These are phyloP conservation scores for Oncorhynchus nerka DNA, from an alignment of 2,113 vertebrate species.

Conservation along the genomic window DNA sequence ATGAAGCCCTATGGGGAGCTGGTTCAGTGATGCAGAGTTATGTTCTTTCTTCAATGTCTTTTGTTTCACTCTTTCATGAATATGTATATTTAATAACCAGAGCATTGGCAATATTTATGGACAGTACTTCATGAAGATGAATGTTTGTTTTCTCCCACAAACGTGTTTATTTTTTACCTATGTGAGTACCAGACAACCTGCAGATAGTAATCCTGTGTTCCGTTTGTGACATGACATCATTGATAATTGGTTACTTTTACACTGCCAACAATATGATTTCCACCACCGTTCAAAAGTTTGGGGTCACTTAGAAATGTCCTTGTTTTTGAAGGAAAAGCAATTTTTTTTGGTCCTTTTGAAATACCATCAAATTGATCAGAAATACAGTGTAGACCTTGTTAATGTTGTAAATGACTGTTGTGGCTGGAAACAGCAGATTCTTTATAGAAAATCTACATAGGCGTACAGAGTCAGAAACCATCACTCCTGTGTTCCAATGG, in stretches of 20 bases:
- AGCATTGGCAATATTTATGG: conserved; percentile 59
- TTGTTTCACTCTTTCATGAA: not conserved
- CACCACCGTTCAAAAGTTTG: too few species aligned
- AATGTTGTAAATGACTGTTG: too few species aligned
- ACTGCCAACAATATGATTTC: conserved; percentile 67
- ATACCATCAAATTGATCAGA: too few species aligned
- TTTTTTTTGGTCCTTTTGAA: too few species aligned
- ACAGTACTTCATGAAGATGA: conserved; percentile 60
- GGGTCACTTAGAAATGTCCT: too few species aligned
- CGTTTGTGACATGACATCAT: not conserved
- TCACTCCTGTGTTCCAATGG: too few species aligned
- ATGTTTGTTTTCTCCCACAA: not conserved
- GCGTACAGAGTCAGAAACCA: too few species aligned
- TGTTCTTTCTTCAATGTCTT: not conserved
- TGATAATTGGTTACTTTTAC: conserved; percentile 42
- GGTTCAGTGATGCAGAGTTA: not conserved
- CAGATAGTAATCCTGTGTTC: not conserved
- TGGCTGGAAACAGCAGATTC: too few species aligned
- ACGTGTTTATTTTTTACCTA: not conserved
- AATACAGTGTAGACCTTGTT: too few species aligned
- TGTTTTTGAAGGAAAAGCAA: too few species aligned
- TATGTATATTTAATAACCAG: conserved; percentile 55
- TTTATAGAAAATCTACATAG: too few species aligned
- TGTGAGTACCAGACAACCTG: not conserved
- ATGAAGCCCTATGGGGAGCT: not conserved